These are phyloP conservation scores for Rhysida immarginata DNA, from an alignment of 1,140 invertebrate genomes.

Conservation along the genomic window DNA sequence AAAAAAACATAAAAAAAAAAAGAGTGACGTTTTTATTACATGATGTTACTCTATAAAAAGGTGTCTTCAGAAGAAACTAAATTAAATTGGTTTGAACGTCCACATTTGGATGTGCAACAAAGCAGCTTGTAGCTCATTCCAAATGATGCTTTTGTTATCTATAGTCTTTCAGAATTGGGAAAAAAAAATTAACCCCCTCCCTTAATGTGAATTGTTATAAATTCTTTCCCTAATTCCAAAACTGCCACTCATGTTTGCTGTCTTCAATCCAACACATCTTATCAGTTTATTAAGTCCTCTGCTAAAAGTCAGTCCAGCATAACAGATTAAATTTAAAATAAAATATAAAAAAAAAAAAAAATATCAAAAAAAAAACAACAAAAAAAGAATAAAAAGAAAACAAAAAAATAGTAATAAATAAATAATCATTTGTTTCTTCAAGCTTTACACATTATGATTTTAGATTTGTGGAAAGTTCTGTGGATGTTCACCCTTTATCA, in stretches of 20 bases:
- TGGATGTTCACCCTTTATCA: constrained; percentile 1
- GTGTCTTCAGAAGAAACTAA: not conserved
- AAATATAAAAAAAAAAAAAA: no score
- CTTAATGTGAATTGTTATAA: no score
- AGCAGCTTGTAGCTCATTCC: constrained; percentile 1
- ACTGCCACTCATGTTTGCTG: not conserved
- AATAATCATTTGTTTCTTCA: not conserved
- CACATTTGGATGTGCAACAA: constrained; percentile 1
- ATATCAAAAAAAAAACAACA: not conserved
- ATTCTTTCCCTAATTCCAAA: no score
- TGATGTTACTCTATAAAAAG: constrained; percentile 2
- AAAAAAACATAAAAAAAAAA: not conserved
- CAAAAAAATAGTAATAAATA: not conserved
- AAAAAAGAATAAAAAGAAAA: not conserved
- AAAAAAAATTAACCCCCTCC: no score
- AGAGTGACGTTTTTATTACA: not conserved
- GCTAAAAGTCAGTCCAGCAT: no score
- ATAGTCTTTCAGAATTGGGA: not conserved
- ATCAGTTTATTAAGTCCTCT: not conserved
- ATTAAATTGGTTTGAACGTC: not conserved
- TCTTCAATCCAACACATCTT: not conserved
- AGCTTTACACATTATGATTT: not conserved
- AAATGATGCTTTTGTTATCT: not conserved
- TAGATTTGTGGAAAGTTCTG: not conserved
- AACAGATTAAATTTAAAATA: no score